Evolutionary conservation across 2,888 invertebrate genomes (phyloP), one percentile per base, ranked within the genome.

Genomic region (Orchestes rusci): DNA sequence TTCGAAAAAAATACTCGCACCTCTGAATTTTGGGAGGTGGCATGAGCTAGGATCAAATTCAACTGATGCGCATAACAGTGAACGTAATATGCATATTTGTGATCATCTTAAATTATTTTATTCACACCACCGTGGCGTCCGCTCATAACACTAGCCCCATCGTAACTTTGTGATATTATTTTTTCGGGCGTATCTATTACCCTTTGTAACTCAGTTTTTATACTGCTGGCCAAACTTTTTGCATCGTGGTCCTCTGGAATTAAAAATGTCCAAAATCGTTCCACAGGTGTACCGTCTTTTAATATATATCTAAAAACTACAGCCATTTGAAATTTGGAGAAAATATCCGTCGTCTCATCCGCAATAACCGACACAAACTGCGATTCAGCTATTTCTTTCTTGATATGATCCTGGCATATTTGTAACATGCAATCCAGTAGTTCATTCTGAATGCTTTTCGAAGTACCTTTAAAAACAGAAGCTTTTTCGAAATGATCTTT

Each of bases 281-380:
- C 50, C 18, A 45, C 39, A 8, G 39, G 36, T 2, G 51, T 53
- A 19, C 51, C 51, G 35, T 51, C 41, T 29, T 17, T 13, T 33
- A 45, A 7, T 39, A 50, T 50, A 49, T 63, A 63, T 18, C 61
- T 43, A 12, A 59, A 42, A 37, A 62, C 52, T 31, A 59, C 32
- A 13, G 58, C 55, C 49, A 58, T 45, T 50, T 61, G 59, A 32
- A 39, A 40, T 30, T 44, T 37, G 18, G 35, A 32, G 1, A 52
- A 52, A 35, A 56, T 47, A 49, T 65, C 62, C 2, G 58, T 59
- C 16, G 56, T 59, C 45, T 61, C 64, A 44, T 64, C 61, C 16
- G 51, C 53, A 48, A 59, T 54, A 13, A 64, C 47, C 16, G 60
- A 52, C 17, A 55, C 16, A 43, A 40, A 52, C n/a, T 44, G 12